These are phyloP conservation scores for Callimorpha dominula DNA, from an alignment of 2,888 invertebrate species.

Conservation along the genomic window DNA sequence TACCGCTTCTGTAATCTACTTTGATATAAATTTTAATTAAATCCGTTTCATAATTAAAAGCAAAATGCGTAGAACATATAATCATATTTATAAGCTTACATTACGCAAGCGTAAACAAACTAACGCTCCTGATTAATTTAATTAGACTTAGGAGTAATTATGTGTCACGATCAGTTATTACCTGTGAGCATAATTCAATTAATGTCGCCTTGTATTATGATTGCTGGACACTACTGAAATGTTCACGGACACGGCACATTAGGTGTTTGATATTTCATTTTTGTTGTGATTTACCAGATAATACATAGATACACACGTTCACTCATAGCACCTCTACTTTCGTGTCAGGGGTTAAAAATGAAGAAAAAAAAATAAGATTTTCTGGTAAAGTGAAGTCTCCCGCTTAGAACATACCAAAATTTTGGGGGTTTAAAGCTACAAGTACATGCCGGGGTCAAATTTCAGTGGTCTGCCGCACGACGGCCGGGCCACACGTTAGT, in stretches of 20 bases:
- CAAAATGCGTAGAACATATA: background rate
- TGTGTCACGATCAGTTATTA: conserved; percentile 29
- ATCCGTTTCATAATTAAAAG: background rate
- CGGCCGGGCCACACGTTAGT: no score
- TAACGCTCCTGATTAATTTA: conserved; percentile 36
- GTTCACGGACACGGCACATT: background rate
- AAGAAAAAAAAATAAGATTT: no score
- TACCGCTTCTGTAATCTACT: conserved; percentile 1
- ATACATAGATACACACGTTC: no score
- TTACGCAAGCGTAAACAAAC: conserved; percentile 16
- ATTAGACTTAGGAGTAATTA: conserved; percentile 33
- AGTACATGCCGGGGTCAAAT: no score
- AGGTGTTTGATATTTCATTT: no score
- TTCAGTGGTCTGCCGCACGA: no score
- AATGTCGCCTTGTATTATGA: conserved; percentile 24
- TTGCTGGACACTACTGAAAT: conserved; percentile 17
- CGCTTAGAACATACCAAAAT: no score
- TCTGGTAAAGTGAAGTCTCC: no score
- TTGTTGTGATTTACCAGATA: no score
- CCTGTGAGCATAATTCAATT: conserved; percentile 25
- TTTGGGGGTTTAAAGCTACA: no score
- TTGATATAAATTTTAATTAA: conserved; percentile 3
- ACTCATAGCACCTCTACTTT: no score
- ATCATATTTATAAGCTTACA: conserved; percentile 4
- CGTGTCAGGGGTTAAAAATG: no score